phyloP scores from a whole-genome alignment of 2,113 vertebrate genomes.

The Hemiprocne comata region DNA sequence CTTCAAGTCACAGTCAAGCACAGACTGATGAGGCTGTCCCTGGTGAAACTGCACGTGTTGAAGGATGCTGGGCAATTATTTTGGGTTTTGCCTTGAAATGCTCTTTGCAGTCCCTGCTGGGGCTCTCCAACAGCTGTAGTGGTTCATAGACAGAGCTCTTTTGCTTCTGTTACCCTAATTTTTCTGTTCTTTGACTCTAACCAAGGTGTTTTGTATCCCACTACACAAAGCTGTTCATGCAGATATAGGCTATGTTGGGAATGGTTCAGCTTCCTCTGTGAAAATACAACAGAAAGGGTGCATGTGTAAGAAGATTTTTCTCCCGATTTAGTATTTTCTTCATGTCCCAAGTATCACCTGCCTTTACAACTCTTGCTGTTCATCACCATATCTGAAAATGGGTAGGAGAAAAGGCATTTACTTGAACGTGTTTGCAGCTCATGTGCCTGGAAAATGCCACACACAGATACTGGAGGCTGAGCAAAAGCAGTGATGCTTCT shows the following conservation, averaged over 20 bases:
- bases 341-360: neutral
- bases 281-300: neutral
- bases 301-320: neutral
- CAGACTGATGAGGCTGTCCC: too few species aligned
- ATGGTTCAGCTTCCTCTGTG: neutral
- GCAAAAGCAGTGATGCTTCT: neutral
- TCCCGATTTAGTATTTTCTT: neutral
- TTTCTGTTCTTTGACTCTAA: neutral
- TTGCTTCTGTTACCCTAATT: neutral
- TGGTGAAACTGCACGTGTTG: fast-evolving
- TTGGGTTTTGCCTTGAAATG: neutral
- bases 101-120: neutral
- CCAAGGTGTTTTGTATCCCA: fast-evolving
- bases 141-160: neutral
- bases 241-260: fast-evolving
- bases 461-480: fast-evolving
- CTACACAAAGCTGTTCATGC: neutral
- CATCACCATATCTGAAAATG: neutral
- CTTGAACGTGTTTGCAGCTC: neutral
- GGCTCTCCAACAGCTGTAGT: neutral
- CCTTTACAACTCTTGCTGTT: neutral
- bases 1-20: neutral
- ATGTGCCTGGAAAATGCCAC: neutral
- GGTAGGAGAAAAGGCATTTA: neutral
- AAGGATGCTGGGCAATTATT: neutral